Evolutionary conservation across 2,797 vertebrate species (phyloP).

Genomic region (Melanogrammus aeglefinus): DNA sequence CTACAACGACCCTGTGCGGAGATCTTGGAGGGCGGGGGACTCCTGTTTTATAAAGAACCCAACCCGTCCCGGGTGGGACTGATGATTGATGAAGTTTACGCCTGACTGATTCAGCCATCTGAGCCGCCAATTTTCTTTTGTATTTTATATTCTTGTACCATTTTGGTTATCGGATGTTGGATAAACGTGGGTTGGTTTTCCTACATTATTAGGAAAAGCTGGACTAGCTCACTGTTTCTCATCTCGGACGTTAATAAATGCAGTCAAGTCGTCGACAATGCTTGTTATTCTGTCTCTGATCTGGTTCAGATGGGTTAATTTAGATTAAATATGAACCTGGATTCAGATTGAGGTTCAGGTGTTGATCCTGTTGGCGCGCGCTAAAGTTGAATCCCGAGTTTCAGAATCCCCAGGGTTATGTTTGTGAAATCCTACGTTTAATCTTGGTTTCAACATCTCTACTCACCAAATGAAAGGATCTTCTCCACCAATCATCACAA

Average conservation of each 20-base stretch:
- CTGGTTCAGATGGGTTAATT: neutral
- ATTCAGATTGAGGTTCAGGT: no score
- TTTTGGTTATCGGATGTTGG: neutral
- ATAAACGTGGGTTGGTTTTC: neutral
- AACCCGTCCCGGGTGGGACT: no score
- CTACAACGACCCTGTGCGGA: no score
- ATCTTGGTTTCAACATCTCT: neutral
- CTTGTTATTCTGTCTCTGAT: neutral
- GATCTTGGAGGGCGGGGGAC: no score
- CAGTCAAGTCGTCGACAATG: neutral
- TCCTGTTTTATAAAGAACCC: neutral
- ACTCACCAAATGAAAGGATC: no score
- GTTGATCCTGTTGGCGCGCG: neutral
- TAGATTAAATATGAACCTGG: neutral
- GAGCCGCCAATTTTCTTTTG: neutral
- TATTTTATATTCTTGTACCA: neutral
- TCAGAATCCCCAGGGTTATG: no score
- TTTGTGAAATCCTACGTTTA: neutral
- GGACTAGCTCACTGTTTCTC: neutral
- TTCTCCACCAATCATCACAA: no score
- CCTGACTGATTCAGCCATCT: neutral
- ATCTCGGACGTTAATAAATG: neutral
- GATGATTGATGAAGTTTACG: neutral
- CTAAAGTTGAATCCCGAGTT: neutral
- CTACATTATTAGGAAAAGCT: neutral